phyloP scores from a whole-genome alignment of 2,113 vertebrate genomes.

The Rafetus swinhoei region DNA sequence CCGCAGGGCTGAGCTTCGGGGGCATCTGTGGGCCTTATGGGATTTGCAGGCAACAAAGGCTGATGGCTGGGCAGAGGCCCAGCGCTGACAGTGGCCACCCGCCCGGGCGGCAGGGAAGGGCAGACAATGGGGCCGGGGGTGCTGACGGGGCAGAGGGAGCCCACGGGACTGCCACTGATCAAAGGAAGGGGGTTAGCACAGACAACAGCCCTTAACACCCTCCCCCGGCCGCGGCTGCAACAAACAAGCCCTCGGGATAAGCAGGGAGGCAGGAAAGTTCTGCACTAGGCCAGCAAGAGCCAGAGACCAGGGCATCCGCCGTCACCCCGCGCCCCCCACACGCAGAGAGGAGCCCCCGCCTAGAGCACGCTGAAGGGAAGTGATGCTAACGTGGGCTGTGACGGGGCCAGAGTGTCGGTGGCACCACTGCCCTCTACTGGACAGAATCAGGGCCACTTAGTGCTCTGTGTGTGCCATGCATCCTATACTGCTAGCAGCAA shows the following conservation, averaged over 20 bases:
- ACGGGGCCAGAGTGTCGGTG: background rate
- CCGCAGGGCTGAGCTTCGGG: background rate
- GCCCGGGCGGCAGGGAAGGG: background rate
- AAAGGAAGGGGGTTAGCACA: background rate
- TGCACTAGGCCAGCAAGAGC: background rate
- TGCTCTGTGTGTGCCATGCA: background rate
- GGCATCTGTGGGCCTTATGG: rapidly evolving
- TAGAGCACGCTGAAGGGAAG: background rate
- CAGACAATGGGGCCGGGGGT: background rate
- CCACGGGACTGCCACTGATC: background rate
- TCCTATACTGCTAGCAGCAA: background rate
- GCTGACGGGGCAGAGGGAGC: background rate
- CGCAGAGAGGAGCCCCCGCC: rapidly evolving
- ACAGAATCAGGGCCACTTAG: background rate
- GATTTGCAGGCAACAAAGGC: background rate
- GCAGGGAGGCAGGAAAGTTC: background rate
- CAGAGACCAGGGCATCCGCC: background rate
- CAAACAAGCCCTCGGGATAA: rapidly evolving
- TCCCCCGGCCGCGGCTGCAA: no score
- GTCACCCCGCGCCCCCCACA: background rate
- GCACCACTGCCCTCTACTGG: background rate
- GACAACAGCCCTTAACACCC: background rate
- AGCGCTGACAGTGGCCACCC: background rate
- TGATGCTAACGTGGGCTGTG: background rate
- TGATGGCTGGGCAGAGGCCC: rapidly evolving